Conservation (phyloP, 1,140 invertebrate genomes). For the Sitobion miscanthi region DNA sequence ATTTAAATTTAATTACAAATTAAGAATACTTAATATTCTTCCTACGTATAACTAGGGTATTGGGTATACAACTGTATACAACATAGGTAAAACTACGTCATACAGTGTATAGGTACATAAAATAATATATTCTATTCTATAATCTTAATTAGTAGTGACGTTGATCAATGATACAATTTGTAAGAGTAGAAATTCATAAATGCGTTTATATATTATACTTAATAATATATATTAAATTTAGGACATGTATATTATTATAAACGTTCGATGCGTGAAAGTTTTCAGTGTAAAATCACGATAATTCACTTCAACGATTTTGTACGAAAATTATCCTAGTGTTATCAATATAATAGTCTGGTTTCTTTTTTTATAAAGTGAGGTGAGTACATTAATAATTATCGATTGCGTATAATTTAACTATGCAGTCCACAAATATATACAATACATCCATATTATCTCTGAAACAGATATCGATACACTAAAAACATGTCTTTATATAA, state of each 20-base stretch:
- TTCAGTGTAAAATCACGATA: not conserved
- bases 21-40: not conserved
- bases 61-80: no score
- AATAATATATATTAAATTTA: conserved; percentile 10
- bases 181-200: not conserved
- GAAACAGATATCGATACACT: not conserved
- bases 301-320: not conserved
- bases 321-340: not conserved
- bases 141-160: not conserved
- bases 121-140: not conserved
- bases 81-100: not conserved
- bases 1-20: no score
- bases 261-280: not conserved
- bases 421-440: not conserved
- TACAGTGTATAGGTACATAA: not conserved
- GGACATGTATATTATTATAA: not conserved
- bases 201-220: not conserved
- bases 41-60: not conserved
- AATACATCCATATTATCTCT: not conserved
- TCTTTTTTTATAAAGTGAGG: not conserved
- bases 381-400: not conserved
- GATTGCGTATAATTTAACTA: not conserved
- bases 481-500: not conserved
- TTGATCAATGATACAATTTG: not conserved
- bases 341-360: not conserved